phyloP scores from a whole-genome alignment of 2,113 vertebrate genomes.

The Solea solea region DNA sequence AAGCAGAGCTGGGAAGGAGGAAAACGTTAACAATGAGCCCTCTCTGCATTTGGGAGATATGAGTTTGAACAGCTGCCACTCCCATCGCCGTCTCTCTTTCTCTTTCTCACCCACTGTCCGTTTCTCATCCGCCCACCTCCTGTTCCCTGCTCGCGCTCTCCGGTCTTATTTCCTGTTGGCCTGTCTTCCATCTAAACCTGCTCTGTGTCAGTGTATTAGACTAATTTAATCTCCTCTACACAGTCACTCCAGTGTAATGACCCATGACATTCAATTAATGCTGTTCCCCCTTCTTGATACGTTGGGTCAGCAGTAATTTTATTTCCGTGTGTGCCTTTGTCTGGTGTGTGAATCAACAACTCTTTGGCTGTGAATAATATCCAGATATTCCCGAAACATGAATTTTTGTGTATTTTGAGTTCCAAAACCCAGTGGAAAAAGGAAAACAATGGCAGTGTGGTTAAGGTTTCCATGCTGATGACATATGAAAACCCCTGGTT shows the following conservation, averaged over 20 bases:
- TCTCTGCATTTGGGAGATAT: slow-evolving; percentile 47
- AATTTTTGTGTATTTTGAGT: neutral
- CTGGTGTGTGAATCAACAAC: slow-evolving; percentile 21
- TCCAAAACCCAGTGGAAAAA: neutral
- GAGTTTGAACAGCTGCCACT: slow-evolving; percentile 51
- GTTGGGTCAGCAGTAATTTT: slow-evolving; percentile 57
- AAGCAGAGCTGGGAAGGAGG: slow-evolving; percentile 7
- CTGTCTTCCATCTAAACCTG: slow-evolving; percentile 60
- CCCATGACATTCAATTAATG: slow-evolving; percentile 75
- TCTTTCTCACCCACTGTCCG: slow-evolving; percentile 34
- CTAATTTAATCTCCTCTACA: slow-evolving; percentile 74
- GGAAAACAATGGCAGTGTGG: neutral
- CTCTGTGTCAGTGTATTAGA: slow-evolving; percentile 62
- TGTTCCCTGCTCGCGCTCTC: slow-evolving; percentile 34
- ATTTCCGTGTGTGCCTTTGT: slow-evolving; percentile 26
- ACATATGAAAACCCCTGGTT: slow-evolving; percentile 39
- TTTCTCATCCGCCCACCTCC: slow-evolving; percentile 46
- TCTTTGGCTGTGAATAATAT: neutral
- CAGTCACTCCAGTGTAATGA: slow-evolving; percentile 64
- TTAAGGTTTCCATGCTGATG: slow-evolving; percentile 12
- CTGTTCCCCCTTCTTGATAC: slow-evolving; percentile 31
- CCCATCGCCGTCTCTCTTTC: slow-evolving; percentile 36
- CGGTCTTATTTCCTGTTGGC: slow-evolving; percentile 68
- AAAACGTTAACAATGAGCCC: slow-evolving; percentile 29
- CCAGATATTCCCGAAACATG: neutral